Conservation (phyloP, 2,113 vertebrate genomes). For the Andinoacara biseriatus region DNA sequence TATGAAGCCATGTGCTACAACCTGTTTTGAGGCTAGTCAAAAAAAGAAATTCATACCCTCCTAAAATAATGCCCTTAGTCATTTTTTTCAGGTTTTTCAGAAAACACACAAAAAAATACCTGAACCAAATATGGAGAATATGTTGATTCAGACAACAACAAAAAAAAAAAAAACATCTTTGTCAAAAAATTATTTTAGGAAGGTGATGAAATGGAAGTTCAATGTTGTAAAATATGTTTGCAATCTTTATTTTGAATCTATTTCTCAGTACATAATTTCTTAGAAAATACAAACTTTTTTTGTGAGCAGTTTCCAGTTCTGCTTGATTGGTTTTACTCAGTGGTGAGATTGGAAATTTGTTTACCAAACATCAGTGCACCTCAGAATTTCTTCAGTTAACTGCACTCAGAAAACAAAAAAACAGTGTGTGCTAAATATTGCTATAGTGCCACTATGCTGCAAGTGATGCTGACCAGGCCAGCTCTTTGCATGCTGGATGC, state of each 20-base stretch:
- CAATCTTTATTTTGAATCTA: not conserved
- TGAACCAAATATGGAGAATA: too few relatives aligned
- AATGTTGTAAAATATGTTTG: not conserved
- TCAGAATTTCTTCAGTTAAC: not conserved
- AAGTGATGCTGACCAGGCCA: not conserved
- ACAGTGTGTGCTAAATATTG: not conserved
- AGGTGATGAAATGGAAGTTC: not conserved
- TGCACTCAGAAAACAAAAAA: not conserved
- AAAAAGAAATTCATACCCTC: too few relatives aligned
- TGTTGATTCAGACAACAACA: too few relatives aligned
- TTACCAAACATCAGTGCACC: not conserved
- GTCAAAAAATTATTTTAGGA: too few relatives aligned
- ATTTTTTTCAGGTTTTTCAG: too few relatives aligned
- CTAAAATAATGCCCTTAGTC: too few relatives aligned
- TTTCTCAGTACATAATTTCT: not conserved
- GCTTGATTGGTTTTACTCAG: not conserved
- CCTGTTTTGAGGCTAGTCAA: not conserved
- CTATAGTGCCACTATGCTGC: not conserved
- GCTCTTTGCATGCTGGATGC: not conserved
- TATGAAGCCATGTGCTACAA: not conserved
- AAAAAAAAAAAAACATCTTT: not conserved
- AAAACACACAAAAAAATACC: too few relatives aligned
- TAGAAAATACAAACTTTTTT: not conserved
- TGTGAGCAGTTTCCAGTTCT: not conserved
- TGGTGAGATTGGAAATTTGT: not conserved